A percentile compares a stretch with the other conserved stretches of the same genome.
Conservation (phyloP, 53 echinoderm and acorn worm genomes). For the Temnopleurus reevesii region DNA sequence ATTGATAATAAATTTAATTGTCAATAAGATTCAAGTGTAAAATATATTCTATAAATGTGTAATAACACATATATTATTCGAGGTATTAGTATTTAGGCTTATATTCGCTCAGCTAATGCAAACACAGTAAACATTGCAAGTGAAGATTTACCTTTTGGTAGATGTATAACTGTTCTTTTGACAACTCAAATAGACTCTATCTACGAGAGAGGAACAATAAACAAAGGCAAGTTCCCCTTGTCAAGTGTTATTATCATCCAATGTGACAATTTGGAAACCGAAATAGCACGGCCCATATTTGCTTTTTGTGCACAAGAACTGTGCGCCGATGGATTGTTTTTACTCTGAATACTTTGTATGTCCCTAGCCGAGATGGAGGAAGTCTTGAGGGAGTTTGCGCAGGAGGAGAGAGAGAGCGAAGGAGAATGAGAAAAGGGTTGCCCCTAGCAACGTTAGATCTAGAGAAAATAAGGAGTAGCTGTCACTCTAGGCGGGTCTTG, state of each 20-base stretch:
- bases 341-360: neutral
- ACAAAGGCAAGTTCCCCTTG: neutral
- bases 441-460: slow-evolving; percentile 30
- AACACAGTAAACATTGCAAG: too few relatives aligned
- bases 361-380: neutral
- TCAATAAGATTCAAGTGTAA: too few relatives aligned
- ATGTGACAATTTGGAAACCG: neutral
- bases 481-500: slow-evolving; percentile 46
- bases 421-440: slow-evolving; percentile 15
- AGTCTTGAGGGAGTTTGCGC: neutral
- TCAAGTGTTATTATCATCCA: neutral
- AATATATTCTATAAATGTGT: too few relatives aligned
- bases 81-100: too few relatives aligned
- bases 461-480: slow-evolving; percentile 5
- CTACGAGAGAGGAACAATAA: neutral
- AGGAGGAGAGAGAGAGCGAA: neutral
- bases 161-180: too few relatives aligned
- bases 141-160: too few relatives aligned
- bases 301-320: neutral
- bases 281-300: slow-evolving; percentile 36
- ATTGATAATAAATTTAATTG: too few relatives aligned
- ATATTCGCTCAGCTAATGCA: too few relatives aligned
- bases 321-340: slow-evolving; percentile 29
- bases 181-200: neutral
- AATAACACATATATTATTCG: too few relatives aligned